phyloP scores from a whole-genome alignment of 2,888 invertebrate species.

The Oxytorus armatus region DNA sequence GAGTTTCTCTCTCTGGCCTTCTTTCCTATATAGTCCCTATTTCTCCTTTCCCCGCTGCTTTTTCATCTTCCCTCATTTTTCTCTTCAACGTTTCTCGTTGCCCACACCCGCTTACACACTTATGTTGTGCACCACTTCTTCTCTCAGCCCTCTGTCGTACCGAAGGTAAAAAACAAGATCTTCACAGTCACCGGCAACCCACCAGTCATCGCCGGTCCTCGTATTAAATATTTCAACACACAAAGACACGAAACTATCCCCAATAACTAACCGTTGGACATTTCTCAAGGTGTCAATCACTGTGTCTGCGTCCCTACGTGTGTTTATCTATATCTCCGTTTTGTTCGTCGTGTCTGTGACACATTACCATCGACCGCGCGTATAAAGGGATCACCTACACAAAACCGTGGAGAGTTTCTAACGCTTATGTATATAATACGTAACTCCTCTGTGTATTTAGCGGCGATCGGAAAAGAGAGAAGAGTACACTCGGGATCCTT shows the following conservation, averaged over 20 bases:
- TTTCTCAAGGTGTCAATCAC: slow-evolving; percentile 12
- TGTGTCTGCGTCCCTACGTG: too few relatives aligned
- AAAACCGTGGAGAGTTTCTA: slow-evolving; percentile 19
- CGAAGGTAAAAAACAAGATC: slow-evolving; percentile 19
- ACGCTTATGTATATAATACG: slow-evolving; percentile 22
- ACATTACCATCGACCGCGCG: slow-evolving; percentile 29
- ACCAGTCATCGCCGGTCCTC: slow-evolving; percentile 6
- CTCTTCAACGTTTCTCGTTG: slow-evolving; percentile 36
- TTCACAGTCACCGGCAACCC: slow-evolving; percentile 5
- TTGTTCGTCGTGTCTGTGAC: slow-evolving; percentile 51
- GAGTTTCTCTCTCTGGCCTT: slow-evolving; percentile 38
- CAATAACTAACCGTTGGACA: background rate
- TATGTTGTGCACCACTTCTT: slow-evolving; percentile 44
- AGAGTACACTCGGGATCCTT: slow-evolving; percentile 37
- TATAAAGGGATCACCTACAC: slow-evolving; percentile 47
- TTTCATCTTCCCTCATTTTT: slow-evolving; percentile 53
- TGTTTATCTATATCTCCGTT: slow-evolving; percentile 35
- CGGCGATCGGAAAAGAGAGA: slow-evolving; percentile 74
- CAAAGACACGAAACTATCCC: slow-evolving; percentile 5
- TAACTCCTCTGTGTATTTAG: slow-evolving; percentile 79
- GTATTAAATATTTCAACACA: background rate
- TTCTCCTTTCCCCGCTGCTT: slow-evolving; percentile 58
- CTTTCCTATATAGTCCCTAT: background rate
- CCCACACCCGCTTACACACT: slow-evolving; percentile 37
- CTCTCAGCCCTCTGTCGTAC: slow-evolving; percentile 59